These are phyloP conservation scores for Sebastes itinus DNA, from an alignment of 2,797 vertebrate species.

Conservation along the genomic window DNA sequence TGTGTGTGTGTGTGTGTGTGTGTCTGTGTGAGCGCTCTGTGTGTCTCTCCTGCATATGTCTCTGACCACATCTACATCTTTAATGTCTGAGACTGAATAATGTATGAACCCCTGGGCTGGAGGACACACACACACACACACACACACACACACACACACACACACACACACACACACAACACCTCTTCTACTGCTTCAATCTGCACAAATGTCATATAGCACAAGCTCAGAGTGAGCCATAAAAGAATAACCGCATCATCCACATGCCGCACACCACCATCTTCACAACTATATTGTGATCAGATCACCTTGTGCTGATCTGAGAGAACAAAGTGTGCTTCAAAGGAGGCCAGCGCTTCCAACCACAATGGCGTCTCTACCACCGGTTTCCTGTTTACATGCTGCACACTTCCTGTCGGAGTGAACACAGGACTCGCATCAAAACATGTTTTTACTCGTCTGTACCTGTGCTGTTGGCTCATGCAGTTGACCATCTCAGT, in stretches of 20 bases:
- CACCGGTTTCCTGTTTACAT: slow-evolving; percentile 66
- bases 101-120: slow-evolving; percentile 72
- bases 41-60: slow-evolving; percentile 67
- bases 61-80: slow-evolving; percentile 84
- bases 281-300: background rate
- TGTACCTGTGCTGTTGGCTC: background rate
- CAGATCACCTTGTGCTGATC: slow-evolving; percentile 18
- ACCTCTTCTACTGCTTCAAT: slow-evolving; percentile 32
- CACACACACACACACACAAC: slow-evolving; percentile 10
- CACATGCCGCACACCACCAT: background rate
- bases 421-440: background rate
- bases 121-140: slow-evolving; percentile 22
- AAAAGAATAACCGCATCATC: background rate
- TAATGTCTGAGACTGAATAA: slow-evolving; percentile 82
- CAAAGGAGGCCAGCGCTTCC: slow-evolving; percentile 10
- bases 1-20: slow-evolving; percentile 5
- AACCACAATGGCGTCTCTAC: slow-evolving; percentile 24
- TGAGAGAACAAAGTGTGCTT: slow-evolving; percentile 19
- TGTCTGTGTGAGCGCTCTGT: slow-evolving; percentile 21
- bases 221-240: background rate
- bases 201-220: slow-evolving; percentile 30
- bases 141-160: slow-evolving; percentile 10
- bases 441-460: background rate
- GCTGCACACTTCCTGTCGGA: slow-evolving; percentile 55
- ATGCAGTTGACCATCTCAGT: background rate